Base-by-base conservation (phyloP, 2,888 invertebrate species). In the Hylaea fasciaria region DNA sequence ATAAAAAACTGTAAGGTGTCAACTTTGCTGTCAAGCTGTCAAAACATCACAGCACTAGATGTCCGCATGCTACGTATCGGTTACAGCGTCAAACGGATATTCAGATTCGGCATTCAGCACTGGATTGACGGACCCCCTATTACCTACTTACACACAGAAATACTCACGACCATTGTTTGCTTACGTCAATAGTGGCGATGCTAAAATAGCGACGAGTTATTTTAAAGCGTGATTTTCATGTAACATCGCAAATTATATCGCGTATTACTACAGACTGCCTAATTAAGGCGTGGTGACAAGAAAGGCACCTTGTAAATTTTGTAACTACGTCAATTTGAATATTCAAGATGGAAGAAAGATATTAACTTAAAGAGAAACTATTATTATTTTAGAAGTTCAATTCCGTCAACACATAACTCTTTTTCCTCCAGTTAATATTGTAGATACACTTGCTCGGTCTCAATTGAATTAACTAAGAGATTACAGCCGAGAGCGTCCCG, bases 111-210 rank as follows among this genome's bases (percentile, higher is more conserved):
- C n/a, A n/a, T n/a, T n/a, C n/a, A 39, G 53, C 14, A 64, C 47
- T 48, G 48, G 55, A 74, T 73, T 74, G 73, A 78, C 72, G 73
- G 72, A 76, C 77, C 65, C 68, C 65, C 68, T 64, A 66, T 70
- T 66, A 65, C 70, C 68, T n/a, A n/a, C n/a, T n/a, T n/a, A 69
- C 73, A 74, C 69, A 69, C 76, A 66, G 64, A 78, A 81, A 85
- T 82, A 84, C 75, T 78, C 73, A 64, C 22, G 70, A 70, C 78
- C 75, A 83, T 85, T 83, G 85, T 87, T 84, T 76, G 72, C 72
- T 82, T 80, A 80, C 85, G 84, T 85, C 83, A 82, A 73, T 73
- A 66, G 72, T 61, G 57, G 56, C 64, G 69, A 56, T 51, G 59
- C 60, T 58, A 47, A 67, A 64, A 63, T 61, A 62, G 48, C 47